Evolutionary conservation across 2,888 invertebrate species (phyloP).

Genomic region (Athalia cordata): DNA sequence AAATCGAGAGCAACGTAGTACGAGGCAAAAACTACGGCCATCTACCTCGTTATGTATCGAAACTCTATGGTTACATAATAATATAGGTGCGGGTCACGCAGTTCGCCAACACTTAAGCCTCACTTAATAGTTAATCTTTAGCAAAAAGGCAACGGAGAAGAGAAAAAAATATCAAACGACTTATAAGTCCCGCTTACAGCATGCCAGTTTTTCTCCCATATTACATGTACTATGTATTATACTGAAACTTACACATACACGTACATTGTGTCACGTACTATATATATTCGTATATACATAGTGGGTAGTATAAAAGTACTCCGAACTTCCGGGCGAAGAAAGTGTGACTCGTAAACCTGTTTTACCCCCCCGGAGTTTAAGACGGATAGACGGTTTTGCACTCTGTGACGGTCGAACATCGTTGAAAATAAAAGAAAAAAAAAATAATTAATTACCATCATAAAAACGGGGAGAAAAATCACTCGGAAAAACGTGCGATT

Average conservation of each 20-base stretch:
- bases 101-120: constrained; percentile 22
- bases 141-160: neutral
- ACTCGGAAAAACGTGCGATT: no score
- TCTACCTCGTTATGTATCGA: neutral
- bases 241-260: neutral
- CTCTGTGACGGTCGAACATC: no score
- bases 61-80: neutral
- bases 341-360: neutral
- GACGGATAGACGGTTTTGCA: neutral
- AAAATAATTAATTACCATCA: no score
- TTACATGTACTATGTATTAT: no score
- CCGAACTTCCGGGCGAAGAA: neutral
- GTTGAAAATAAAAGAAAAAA: no score
- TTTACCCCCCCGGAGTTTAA: neutral
- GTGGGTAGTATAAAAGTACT: neutral
- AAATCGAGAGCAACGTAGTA: no score
- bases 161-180: neutral
- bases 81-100: neutral
- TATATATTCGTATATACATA: neutral
- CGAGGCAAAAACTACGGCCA: no score
- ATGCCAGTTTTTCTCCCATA: no score
- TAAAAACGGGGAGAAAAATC: no score
- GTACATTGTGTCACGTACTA: no score
- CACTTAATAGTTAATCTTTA: constrained; percentile 20
- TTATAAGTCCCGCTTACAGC: neutral